These are phyloP conservation scores for Oscheius sp. DNA, from an alignment of 2,888 invertebrate genomes.

Conservation along the genomic window DNA sequence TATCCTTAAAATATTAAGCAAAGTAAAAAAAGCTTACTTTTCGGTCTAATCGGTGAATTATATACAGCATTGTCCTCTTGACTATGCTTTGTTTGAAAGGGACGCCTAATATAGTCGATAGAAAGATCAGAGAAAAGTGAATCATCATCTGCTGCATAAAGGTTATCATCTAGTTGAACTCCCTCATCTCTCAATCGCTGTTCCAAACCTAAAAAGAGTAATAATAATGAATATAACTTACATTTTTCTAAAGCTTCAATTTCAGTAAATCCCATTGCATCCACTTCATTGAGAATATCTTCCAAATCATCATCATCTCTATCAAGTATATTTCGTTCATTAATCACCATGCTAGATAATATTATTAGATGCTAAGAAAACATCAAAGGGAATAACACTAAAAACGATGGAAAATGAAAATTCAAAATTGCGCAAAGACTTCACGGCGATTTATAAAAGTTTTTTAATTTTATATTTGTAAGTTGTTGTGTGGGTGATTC, in stretches of 20 bases:
- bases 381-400: too few relatives aligned
- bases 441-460: too few relatives aligned
- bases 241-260: not conserved
- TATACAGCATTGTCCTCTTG: not conserved
- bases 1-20: not conserved
- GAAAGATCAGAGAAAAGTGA: not conserved
- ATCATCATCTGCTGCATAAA: conserved; percentile 6
- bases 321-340: too few relatives aligned
- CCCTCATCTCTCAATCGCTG: not conserved
- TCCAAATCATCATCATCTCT: not conserved
- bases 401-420: too few relatives aligned
- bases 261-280: not conserved
- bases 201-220: not conserved
- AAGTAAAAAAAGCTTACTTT: not conserved
- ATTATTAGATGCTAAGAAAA: too few relatives aligned
- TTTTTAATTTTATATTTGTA: too few relatives aligned
- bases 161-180: too few relatives aligned
- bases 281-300: not conserved
- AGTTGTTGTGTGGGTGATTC: too few relatives aligned
- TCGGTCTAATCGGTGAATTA: conserved; percentile 5
- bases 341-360: too few relatives aligned
- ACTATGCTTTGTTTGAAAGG: not conserved
- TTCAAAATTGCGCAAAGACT: too few relatives aligned
- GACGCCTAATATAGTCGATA: not conserved
- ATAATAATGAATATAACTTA: not conserved